Base-by-base conservation (phyloP, 35 echinoderm and acorn worm species). In the Strongylocentrotus purpuratus region DNA sequence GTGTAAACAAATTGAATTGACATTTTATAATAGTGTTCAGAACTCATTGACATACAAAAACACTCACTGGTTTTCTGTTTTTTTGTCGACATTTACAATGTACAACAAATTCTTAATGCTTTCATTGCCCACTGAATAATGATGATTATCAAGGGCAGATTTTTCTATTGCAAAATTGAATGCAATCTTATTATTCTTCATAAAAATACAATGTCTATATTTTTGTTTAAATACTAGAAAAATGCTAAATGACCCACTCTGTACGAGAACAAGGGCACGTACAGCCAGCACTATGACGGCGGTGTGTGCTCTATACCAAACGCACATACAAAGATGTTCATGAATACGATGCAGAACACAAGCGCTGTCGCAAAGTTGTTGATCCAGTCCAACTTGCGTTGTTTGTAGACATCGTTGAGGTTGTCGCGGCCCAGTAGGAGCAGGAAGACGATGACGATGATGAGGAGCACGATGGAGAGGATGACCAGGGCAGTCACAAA, bases 321-420 rank as follows among this genome's bases (percentile, higher is more conserved):
- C 28, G 98, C 97, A 6, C 96, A 97, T 18, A 99, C 96, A 88
- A 99, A 99, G 32, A 99, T 95, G 59, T 99, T 99, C 22, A 99
- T 94, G 48, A 98, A 95, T 18, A 97, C 90, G 28, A 99, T 97
- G 48, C 95, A 78, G 92, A 99, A 97, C 25, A 97, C 94, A 31
- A 97, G 86, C 15, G 96, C 96, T 32, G 96, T 97, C 4, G 98
- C 97, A 61, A 92, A 47, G 86, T 99, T 99, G 96, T 99, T 99
- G n/a, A 99, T 85, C 86, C 95, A 95, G 85, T 99, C 98, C 55
- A 99, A 92, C 85, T 96, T 46, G 15, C 95, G 86, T 93, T 99
- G 98, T 45, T 96, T 87, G 61, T 99, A 99, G 93, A 97, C 94
- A 85, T 99, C 97, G 47, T 96, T 97, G 47, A 99, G 95, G 94